These are phyloP conservation scores for Microcebus griseorufus DNA, from an alignment of 2,113 vertebrate species.

Conservation along the genomic window DNA sequence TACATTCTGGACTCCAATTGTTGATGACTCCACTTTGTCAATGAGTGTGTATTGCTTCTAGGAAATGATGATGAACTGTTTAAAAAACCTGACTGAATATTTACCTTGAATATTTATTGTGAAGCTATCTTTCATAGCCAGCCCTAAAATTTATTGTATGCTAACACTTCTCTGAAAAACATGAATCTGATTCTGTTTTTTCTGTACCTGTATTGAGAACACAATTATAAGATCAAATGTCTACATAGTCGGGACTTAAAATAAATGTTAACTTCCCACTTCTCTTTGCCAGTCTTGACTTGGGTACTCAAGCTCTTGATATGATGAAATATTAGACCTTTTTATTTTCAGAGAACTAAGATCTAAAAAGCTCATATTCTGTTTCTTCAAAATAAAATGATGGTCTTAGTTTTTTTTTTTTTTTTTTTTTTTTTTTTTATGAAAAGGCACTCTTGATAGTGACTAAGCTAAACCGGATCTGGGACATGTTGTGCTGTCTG, in stretches of 20 bases:
- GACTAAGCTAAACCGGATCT: background rate
- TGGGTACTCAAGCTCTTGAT: background rate
- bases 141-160: background rate
- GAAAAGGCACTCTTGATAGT: background rate
- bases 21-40: background rate
- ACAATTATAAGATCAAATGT: background rate
- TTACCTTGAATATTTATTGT: background rate
- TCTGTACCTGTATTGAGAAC: background rate
- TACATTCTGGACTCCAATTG: background rate
- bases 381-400: slow-evolving; percentile 30
- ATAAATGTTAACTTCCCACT: background rate
- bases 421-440: background rate
- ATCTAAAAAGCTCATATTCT: slow-evolving; percentile 19
- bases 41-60: background rate
- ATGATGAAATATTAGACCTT: background rate
- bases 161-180: background rate
- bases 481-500: background rate
- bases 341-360: background rate
- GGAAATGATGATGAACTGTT: background rate
- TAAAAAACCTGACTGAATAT: background rate
- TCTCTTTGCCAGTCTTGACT: background rate
- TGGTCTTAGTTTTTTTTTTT: background rate
- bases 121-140: background rate
- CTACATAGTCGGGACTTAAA: slow-evolving; percentile 6
- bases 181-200: background rate